Evolutionary conservation across 1,140 invertebrate genomes (phyloP), one percentile per base, ranked within the genome.

Genomic region (Dolichoris vasculosae): DNA sequence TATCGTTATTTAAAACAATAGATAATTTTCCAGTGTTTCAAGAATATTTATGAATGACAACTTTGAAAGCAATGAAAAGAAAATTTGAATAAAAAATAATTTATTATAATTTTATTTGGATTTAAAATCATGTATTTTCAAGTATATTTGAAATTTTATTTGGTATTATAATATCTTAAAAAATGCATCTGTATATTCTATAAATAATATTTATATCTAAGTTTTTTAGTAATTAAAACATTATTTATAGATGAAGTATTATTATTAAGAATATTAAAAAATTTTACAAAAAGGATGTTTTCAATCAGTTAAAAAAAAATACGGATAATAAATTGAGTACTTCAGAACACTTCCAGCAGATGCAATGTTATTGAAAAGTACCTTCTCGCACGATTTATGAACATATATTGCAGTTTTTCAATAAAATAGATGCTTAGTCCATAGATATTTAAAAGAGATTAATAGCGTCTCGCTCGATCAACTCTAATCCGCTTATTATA

Each of bases 291-390:
- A 51, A 51, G 8, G 48, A 2, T 9, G 48, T 8, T 17, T 17
- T 51, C 48, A 17, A 51, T 51, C 48, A 17, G 48, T 2, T 51
- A 8, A 51, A 51, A 51, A 51, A 51, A 2, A 17, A 51, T 17
- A 8, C 8, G 48, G 15, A 17, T 17, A 17, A 51, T 59, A 26
- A 59, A 59, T 59, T 26, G 20, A 73, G 69, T 26, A 15, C 79
- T 67, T 20, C 26, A 38, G 30, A n/a, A 71, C 9, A 17, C 43
- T 55, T 32, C 71, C 46, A 63, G 32, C 59, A 77, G 30, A 32
- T 38, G 35, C 73, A 38, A 13, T 30, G 55, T 79, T 69, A 79
- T 84, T 79, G 46, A 84, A 79, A 84, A 84, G 64, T 76, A 43
- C 63, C 23, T 73, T 32, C 48, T 23, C 64, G 13, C 48, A 26